Evolutionary conservation across 2,113 vertebrate species (phyloP).

Genomic region (Emberiza fucata): DNA sequence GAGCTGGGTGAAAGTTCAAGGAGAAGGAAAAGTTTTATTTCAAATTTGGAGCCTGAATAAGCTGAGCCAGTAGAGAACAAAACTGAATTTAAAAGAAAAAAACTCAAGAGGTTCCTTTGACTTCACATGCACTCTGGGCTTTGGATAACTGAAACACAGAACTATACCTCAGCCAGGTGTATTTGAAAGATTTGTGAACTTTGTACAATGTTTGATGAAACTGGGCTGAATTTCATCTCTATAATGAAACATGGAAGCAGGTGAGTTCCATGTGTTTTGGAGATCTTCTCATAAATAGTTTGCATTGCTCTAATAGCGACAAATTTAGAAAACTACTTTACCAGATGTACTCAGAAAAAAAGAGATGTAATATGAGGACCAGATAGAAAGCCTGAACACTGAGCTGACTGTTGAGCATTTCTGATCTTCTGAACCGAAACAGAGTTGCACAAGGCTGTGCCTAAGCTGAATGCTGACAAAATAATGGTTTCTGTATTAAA

Average conservation of each 20-base stretch:
- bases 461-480: neutral
- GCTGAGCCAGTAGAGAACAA: neutral
- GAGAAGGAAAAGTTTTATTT: conserved; percentile 29
- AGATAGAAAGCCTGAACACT: neutral
- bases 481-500: neutral
- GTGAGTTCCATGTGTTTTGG: conserved; percentile 46
- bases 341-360: neutral
- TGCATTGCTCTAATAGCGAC: conserved; percentile 29
- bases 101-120: neutral
- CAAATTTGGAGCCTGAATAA: neutral
- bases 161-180: neutral
- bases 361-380: neutral
- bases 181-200: conserved; percentile 26
- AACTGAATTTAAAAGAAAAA: neutral
- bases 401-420: neutral
- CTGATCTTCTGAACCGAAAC: neutral
- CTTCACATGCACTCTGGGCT: neutral
- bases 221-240: conserved; percentile 7
- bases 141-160: neutral
- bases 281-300: conserved; percentile 43
- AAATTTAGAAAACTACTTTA: conserved; percentile 48
- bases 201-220: neutral
- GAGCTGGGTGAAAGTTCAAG: neutral
- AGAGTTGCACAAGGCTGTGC: neutral
- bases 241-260: conserved; percentile 34